Evolutionary conservation across 2,113 vertebrate genomes (phyloP), one percentile per base, ranked within the genome.

Genomic region (Prunella himalayana): DNA sequence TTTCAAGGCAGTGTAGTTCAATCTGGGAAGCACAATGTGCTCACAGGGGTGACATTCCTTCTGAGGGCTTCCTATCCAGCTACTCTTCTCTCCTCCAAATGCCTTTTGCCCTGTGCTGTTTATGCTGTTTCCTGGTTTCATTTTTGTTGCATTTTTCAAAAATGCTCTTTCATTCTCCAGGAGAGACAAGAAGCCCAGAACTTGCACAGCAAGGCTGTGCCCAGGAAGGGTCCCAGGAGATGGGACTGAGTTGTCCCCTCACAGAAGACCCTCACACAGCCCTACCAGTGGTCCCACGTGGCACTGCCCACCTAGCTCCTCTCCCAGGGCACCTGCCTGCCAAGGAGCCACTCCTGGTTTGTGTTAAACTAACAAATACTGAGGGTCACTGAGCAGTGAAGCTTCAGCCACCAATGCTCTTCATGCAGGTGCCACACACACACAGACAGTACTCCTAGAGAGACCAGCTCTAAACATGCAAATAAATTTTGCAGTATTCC

Each of bases 211-310:
- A 27, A 18, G n/a, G 20, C 30, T 57, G 42, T 23, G 42, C 47
- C 47, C 37, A 42, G 25, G 42, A 13, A 51, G 33, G 15, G 19
- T 41, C 28, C 51, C 57, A 49, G 1, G 4, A 30, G 28, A 35
- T 7, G 63, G 63, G 33, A 21, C 3, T 23, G 84, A 56, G 57
- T 2, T 18, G 45, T 13, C 44, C 17, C 10, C 42, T 53, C 51
- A n/a, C 27, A 35, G 27, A 44, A 53, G 19, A 49, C 14, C 9
- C 19, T 37, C 49, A 6, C 51, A 50, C 20, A 42, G 35, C 51
- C 24, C 35, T 15, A 9, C 16, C 11, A 21, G 6, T 1, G 19
- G 22, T 47, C 15, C 49, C 39, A 18, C 0, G 1, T 20, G n/a
- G 11, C 56, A 42, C 8, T 33, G 44, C 12, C 25, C 39, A 37